These are phyloP conservation scores for Beaufortia kweichowensis DNA, from an alignment of 2,113 vertebrate species.

Conservation along the genomic window DNA sequence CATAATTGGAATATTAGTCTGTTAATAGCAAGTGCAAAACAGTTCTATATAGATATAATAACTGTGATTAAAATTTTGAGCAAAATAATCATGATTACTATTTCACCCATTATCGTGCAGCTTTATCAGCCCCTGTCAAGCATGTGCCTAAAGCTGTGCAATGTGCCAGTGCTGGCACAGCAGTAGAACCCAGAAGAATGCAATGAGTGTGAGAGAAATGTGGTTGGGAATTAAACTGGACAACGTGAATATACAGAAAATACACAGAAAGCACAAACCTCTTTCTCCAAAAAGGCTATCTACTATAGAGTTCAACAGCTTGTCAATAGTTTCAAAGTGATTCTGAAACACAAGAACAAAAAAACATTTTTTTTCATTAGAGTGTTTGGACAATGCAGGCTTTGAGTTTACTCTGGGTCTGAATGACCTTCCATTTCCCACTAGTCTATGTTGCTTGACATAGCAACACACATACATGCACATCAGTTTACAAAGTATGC, in stretches of 20 bases:
- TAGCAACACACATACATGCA: slow-evolving; percentile 19
- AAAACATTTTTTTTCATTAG: slow-evolving; percentile 12
- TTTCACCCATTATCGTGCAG: no score
- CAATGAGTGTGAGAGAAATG: neutral
- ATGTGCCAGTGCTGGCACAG: slow-evolving; percentile 5
- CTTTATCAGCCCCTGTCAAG: no score
- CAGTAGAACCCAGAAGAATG: neutral
- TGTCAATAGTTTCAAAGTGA: slow-evolving; percentile 34
- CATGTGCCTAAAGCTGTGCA: slow-evolving; percentile 19
- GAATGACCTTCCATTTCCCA: slow-evolving; percentile 12
- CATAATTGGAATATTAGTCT: no score
- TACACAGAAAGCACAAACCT: slow-evolving; percentile 45
- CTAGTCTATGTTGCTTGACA: neutral
- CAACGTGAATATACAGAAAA: neutral
- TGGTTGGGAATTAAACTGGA: neutral
- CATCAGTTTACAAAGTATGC: slow-evolving; percentile 17
- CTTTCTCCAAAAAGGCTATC: slow-evolving; percentile 55
- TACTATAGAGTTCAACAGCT: slow-evolving; percentile 47
- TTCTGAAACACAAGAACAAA: slow-evolving; percentile 43
- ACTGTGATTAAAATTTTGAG: no score
- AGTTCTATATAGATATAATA: no score
- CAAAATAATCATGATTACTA: no score
- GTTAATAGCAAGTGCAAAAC: no score
- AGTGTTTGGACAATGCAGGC: neutral
- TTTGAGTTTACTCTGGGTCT: neutral